Percentiles rank a stretch among this genome's conserved stretches.
Conservation (phyloP, 64 coral and sea anemone genomes). For the Pocillopora damicornis region DNA sequence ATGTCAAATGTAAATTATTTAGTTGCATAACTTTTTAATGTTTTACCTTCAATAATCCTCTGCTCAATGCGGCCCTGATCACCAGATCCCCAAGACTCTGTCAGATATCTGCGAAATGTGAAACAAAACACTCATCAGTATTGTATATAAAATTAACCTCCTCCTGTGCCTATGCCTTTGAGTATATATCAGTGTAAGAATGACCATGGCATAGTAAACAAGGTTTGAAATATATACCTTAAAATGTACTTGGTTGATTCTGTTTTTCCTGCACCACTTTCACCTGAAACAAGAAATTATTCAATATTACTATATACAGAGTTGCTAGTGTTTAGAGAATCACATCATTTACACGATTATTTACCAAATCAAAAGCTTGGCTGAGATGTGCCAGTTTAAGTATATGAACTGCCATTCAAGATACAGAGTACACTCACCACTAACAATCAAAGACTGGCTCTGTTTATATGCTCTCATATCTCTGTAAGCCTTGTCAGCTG, state of each 20-base stretch:
- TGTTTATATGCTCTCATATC: conserved; percentile 97
- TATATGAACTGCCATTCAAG: neutral
- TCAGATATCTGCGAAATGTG: conserved; percentile 68
- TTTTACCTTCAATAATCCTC: conserved; percentile 93
- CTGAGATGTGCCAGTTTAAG: neutral
- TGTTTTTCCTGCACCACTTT: conserved; percentile 99
- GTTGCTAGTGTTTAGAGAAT: too few relatives aligned
- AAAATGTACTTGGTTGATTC: conserved; percentile 97
- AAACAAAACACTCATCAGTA: neutral
- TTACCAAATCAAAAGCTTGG: too few relatives aligned
- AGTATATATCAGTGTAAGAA: neutral
- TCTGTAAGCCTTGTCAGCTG: conserved; percentile 98
- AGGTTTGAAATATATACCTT: conserved; percentile 29
- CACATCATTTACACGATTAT: too few relatives aligned
- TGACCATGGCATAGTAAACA: neutral
- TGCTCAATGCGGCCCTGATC: conserved; percentile 93
- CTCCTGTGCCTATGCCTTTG: too few relatives aligned
- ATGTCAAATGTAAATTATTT: too few relatives aligned
- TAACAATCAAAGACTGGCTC: conserved; percentile 96
- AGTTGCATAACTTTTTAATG: too few relatives aligned
- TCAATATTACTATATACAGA: neutral
- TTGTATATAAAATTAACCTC: too few relatives aligned
- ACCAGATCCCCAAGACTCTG: conserved; percentile 95
- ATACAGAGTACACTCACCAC: conserved; percentile 63
- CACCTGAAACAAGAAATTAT: conserved; percentile 48